These are phyloP conservation scores for Eutolmus rufibarbis DNA, from an alignment of 2,888 invertebrate genomes.

Conservation along the genomic window DNA sequence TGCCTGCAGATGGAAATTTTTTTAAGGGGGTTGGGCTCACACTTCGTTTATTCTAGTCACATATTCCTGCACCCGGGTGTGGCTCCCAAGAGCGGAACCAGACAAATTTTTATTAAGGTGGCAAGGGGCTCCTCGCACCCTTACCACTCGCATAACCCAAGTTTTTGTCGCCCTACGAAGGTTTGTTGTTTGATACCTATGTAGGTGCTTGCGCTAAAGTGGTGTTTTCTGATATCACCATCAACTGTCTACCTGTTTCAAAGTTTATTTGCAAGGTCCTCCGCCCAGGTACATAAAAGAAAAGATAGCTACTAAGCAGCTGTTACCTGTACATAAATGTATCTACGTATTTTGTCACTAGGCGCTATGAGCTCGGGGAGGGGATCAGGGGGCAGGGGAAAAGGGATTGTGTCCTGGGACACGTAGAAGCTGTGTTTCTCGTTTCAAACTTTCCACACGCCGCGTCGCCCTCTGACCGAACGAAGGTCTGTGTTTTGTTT, in stretches of 20 bases:
- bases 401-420: not conserved
- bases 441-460: not conserved
- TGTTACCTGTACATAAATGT: not conserved
- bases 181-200: slow-evolving; percentile 1
- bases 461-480: no score
- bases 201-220: not conserved
- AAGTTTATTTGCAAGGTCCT: slow-evolving; percentile 1
- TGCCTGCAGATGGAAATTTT: not conserved
- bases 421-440: not conserved
- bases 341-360: not conserved
- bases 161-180: not conserved
- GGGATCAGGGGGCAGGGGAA: not conserved
- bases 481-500: not conserved
- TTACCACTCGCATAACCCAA: not conserved
- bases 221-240: not conserved
- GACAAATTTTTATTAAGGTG: not conserved
- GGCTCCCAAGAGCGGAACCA: not conserved
- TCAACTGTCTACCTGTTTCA: not conserved
- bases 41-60: not conserved
- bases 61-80: not conserved
- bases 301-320: not conserved
- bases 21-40: not conserved
- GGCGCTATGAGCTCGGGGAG: not conserved
- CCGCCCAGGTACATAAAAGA: not conserved
- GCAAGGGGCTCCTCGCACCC: not conserved